Evolutionary conservation across 2,797 vertebrate species (phyloP).

Genomic region (Austrolebias charrua): DNA sequence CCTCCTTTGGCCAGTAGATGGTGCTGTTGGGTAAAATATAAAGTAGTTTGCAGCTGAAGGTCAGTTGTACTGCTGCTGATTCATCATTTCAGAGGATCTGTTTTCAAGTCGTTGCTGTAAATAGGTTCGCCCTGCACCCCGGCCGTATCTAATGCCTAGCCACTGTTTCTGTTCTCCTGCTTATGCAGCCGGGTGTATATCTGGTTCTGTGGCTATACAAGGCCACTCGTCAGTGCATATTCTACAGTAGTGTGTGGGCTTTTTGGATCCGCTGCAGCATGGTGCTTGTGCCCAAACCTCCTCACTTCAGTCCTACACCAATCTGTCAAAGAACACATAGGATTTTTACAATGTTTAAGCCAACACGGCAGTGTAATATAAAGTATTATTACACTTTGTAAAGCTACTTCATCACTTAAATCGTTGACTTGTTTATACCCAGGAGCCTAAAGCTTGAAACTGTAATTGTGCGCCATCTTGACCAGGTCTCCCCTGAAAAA

Average conservation of each 20-base stretch:
- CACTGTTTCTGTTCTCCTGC: constrained; percentile 47
- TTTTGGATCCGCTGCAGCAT: constrained; percentile 55
- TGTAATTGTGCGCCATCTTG: background rate
- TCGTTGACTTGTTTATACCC: background rate
- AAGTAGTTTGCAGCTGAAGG: constrained; percentile 19
- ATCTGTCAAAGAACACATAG: constrained; percentile 66
- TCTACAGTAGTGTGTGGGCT: constrained; percentile 62
- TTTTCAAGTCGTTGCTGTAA: constrained; percentile 76
- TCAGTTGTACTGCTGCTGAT: constrained; percentile 61
- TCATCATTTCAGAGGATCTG: constrained; percentile 72
- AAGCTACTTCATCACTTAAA: background rate
- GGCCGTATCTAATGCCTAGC: constrained; percentile 55
- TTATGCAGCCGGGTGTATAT: constrained; percentile 39
- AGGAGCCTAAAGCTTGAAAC: background rate
- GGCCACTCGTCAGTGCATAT: constrained; percentile 41
- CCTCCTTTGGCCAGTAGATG: constrained; percentile 66
- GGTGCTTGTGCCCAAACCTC: constrained; percentile 54
- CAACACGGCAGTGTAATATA: constrained; percentile 27
- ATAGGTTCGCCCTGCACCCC: constrained; percentile 63
- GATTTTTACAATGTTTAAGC: constrained; percentile 31
- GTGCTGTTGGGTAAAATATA: constrained; percentile 42
- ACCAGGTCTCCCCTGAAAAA: too few relatives aligned
- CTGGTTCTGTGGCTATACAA: constrained; percentile 47
- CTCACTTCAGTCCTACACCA: constrained; percentile 65
- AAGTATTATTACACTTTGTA: constrained; percentile 22